Base-by-base conservation (phyloP, 2,113 vertebrate species). In the Actenoides hombroni region DNA sequence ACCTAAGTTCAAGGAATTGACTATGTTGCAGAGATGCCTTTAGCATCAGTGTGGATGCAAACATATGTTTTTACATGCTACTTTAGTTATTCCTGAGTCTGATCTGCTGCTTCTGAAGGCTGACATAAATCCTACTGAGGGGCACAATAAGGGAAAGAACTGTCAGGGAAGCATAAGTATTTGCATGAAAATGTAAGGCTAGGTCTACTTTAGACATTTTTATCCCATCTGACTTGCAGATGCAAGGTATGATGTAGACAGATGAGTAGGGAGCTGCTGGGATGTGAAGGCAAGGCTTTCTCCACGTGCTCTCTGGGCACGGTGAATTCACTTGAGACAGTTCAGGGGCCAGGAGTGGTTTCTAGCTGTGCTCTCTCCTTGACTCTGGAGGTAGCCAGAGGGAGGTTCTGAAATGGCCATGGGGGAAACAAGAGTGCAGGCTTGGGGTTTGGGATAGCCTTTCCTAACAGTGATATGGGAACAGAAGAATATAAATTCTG, bases 271-370 rank as follows among this genome's bases (percentile, higher is more conserved):
- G 18, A 75, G 11, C 18, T 93, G 24, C 39, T 64, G 53, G 12
- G 6, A 23, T 81, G 7, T 70, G n/a, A 71, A 54, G 29, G 40
- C 48, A 40, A 48, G 6, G 37, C 9, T 17, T 82, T 51, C 13
- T 79, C 35, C 10, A 2, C 0, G 0, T 54, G n/a, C 10, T 73
- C 15, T 74, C 19, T 83, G 67, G 20, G n/a, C 6, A 0, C 25
- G 24, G 10, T 35, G 13, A 84, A 67, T 59, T 83, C 16, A 46
- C 18, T 39, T 73, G 33, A 53, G 26, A 23, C 6, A 31, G 31
- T 46, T 85, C 53, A 70, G 13, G 9, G 35, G 8, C 17, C 31
- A n/a, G 31, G 39, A 69, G 16, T 56, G n/a, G 35, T 63, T 83
- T 92, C n/a, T 75, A 10, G 26, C 21, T 10, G 3, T 63, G 35